phyloP scores from a whole-genome alignment of 2,113 vertebrate species.

The Pionites leucogaster region DNA sequence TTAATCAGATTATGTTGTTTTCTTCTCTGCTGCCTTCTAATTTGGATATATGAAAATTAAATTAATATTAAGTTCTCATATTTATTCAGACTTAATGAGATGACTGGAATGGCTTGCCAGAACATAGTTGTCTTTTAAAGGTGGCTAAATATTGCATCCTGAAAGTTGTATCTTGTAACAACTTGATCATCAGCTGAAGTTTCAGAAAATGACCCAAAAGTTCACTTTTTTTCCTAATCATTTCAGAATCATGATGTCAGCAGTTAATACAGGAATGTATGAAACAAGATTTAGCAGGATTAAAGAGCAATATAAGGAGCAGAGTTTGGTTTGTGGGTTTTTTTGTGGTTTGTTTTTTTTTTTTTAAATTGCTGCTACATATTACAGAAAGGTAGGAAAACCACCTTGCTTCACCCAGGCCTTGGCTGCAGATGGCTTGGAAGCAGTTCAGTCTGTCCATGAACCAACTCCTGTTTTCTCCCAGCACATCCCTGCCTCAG shows the following conservation, averaged over 20 bases:
- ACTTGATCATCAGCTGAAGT: not conserved
- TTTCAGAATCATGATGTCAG: rapidly evolving
- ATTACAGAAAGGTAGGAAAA: not conserved
- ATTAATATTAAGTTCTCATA: conserved; percentile 69
- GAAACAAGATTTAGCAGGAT: not conserved
- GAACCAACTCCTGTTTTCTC: no score
- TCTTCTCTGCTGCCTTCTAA: conserved; percentile 71
- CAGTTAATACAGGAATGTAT: not conserved
- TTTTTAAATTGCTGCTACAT: not conserved
- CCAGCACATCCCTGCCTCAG: not conserved
- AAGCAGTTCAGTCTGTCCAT: not conserved
- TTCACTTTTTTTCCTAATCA: rapidly evolving
- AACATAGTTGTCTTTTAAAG: not conserved
- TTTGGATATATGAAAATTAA: conserved; percentile 65
- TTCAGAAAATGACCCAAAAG: not conserved
- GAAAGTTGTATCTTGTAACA: not conserved
- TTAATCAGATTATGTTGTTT: conserved; percentile 72
- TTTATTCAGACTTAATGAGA: conserved; percentile 68
- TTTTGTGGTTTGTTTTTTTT: not conserved
- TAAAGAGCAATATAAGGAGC: not conserved
- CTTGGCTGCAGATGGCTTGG: not conserved
- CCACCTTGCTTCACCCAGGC: no score
- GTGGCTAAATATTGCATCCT: not conserved
- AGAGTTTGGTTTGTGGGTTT: not conserved
- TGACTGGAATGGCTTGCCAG: conserved; percentile 13